These are phyloP conservation scores for Sycophila sp. DNA, from an alignment of 1,140 invertebrate genomes.

Conservation along the genomic window DNA sequence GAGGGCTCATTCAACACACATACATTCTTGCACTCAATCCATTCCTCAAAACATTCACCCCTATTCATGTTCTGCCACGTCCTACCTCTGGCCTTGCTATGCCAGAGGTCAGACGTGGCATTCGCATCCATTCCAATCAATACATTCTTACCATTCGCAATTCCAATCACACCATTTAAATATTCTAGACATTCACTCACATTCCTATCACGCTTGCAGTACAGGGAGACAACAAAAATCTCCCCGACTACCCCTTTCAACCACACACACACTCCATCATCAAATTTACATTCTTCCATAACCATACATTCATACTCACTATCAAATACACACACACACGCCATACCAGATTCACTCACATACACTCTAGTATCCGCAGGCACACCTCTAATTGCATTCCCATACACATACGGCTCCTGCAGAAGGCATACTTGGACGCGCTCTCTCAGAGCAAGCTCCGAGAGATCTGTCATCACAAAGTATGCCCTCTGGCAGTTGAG, in stretches of 20 bases:
- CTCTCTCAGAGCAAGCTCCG: background rate
- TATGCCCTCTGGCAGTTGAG: background rate
- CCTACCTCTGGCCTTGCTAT: background rate
- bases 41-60: background rate
- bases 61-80: background rate
- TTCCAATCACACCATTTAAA: conserved; percentile 8
- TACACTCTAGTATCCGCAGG: background rate
- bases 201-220: conserved; percentile 17
- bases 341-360: background rate
- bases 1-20: conserved; percentile 26
- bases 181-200: conserved; percentile 6
- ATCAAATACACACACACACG: background rate
- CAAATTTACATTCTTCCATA: conserved; percentile 42
- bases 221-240: conserved; percentile 30
- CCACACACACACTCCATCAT: conserved; percentile 28
- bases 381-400: background rate
- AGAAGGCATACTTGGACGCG: background rate
- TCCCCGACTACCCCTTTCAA: conserved; percentile 32
- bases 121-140: conserved; percentile 39
- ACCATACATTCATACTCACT: background rate
- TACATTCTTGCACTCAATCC: background rate
- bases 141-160: background rate
- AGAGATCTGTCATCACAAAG: background rate
- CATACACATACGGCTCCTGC: background rate
- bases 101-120: conserved; percentile 38